Conservation (phyloP, 64 coral and sea anemone species). For the Dendronephthya gigantea region DNA sequence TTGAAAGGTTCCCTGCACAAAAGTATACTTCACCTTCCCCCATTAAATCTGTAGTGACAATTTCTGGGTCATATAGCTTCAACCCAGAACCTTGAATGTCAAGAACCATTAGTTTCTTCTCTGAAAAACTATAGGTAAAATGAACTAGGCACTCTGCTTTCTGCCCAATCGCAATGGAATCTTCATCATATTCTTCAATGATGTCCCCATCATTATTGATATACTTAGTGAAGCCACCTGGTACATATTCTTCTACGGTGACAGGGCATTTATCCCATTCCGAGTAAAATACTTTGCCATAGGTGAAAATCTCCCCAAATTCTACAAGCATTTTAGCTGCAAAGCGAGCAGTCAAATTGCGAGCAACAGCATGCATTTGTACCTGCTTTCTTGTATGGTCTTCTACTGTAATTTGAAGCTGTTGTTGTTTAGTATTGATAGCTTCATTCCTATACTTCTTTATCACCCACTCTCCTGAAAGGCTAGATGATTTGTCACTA, state of each 20-base stretch:
- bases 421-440: background rate
- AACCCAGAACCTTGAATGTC: background rate
- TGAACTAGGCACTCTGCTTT: background rate
- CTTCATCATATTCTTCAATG: background rate
- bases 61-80: slow-evolving; percentile 9
- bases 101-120: background rate
- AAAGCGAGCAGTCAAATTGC: background rate
- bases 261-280: slow-evolving; percentile 24
- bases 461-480: slow-evolving; percentile 25
- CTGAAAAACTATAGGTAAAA: background rate
- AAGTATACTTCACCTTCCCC: background rate
- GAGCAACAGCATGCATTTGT: slow-evolving; percentile 31
- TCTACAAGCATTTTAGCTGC: slow-evolving; percentile 9
- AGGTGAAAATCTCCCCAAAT: slow-evolving; percentile 49
- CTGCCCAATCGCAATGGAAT: background rate
- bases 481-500: background rate
- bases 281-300: slow-evolving; percentile 51
- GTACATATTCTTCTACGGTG: slow-evolving; percentile 67
- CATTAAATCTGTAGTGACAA: background rate
- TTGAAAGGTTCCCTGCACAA: background rate
- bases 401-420: background rate
- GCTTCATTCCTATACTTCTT: slow-evolving; percentile 28
- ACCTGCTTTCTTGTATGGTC: slow-evolving; percentile 24
- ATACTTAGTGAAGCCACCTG: slow-evolving; percentile 42
- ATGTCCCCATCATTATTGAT: slow-evolving; percentile 59